These are phyloP conservation scores for Amblyjoppa fuscipennis DNA, from an alignment of 2,888 invertebrate genomes.

Conservation along the genomic window DNA sequence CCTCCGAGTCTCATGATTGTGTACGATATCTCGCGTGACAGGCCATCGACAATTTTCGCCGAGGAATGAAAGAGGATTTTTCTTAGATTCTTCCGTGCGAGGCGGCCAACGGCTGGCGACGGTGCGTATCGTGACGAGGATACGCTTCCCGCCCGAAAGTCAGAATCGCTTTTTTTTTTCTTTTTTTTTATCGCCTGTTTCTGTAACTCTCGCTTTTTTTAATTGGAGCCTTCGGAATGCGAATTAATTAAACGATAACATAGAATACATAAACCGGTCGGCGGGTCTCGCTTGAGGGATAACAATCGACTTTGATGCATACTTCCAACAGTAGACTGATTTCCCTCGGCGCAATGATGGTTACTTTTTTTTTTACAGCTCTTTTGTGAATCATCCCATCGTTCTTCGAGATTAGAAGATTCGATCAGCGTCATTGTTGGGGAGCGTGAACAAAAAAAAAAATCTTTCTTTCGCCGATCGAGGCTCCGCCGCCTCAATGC, in stretches of 20 bases:
- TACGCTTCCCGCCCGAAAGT: constrained; percentile 9
- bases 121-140: constrained; percentile 36
- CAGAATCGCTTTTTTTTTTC: not conserved
- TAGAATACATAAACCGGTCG: constrained; percentile 9
- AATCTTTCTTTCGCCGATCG: constrained; percentile 32
- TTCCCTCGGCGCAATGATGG: not conserved
- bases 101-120: constrained; percentile 1
- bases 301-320: constrained; percentile 20
- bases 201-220: constrained; percentile 1
- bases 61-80: constrained; percentile 42
- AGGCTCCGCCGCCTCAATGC: constrained; percentile 5
- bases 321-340: not conserved
- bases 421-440: not conserved
- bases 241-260: constrained; percentile 36
- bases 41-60: constrained; percentile 40
- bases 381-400: not conserved
- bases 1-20: constrained; percentile 49
- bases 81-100: constrained; percentile 39
- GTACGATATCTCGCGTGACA: constrained; percentile 49
- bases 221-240: not conserved
- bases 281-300: constrained; percentile 19
- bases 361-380: not conserved
- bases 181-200: not conserved
- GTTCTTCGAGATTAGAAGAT: not conserved
- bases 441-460: not conserved